Percentiles rank a stretch among this genome's conserved stretches.
Conservation (phyloP, 1,140 invertebrate species). For the Calliphora vicina region DNA sequence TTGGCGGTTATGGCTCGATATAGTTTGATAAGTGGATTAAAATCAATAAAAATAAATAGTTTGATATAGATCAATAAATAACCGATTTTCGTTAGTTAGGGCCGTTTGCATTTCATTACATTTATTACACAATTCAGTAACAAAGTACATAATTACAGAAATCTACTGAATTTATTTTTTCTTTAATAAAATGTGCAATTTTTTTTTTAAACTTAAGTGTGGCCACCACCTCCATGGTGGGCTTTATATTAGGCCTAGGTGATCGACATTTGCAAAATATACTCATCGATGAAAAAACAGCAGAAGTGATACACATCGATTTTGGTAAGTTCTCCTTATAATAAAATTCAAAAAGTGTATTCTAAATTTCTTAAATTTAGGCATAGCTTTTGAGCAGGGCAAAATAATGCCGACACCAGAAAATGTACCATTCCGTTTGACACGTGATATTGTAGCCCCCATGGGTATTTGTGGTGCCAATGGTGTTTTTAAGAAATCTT, state of each 20-base stretch:
- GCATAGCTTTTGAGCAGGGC: conserved; percentile 95
- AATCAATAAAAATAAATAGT: too few relatives aligned
- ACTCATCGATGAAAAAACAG: conserved; percentile 84
- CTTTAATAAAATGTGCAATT: conserved; percentile 64
- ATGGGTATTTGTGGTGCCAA: conserved; percentile 90
- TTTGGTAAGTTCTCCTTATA: conserved; percentile 71
- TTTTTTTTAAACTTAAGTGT: conserved; percentile 65
- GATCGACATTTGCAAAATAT: conserved; percentile 94
- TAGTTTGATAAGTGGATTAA: too few relatives aligned
- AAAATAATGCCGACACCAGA: conserved; percentile 87
- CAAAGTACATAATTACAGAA: too few relatives aligned
- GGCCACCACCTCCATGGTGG: conserved; percentile 88
- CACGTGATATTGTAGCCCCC: conserved; percentile 88
- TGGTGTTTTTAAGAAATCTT: conserved; percentile 86
- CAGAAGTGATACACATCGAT: conserved; percentile 95
- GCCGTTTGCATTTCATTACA: too few relatives aligned
- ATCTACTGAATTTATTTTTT: neutral
- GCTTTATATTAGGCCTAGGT: conserved; percentile 91
- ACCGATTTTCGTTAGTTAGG: too few relatives aligned
- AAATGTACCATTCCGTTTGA: conserved; percentile 91
- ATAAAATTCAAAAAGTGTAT: neutral
- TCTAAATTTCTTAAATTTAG: conserved; percentile 62
- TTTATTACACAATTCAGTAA: too few relatives aligned
- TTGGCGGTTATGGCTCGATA: too few relatives aligned
- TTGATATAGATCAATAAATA: too few relatives aligned